phyloP scores from a whole-genome alignment of 2,888 invertebrate species.

The Strigamia maritima region DNA sequence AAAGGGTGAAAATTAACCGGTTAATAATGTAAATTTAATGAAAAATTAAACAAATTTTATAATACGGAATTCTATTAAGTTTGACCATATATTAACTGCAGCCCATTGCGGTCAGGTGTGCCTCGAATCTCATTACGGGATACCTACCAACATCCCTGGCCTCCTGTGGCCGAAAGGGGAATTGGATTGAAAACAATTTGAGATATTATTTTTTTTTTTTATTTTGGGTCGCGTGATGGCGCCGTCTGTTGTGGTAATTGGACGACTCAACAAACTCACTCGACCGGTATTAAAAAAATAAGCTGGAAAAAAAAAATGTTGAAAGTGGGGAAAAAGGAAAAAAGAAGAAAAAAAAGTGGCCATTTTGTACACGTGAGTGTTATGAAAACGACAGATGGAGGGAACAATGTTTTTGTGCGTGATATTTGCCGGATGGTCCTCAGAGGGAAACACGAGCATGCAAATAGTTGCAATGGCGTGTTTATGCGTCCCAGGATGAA shows the following conservation, averaged over 20 bases:
- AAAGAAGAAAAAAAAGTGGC: background rate
- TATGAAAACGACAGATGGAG: conserved; percentile 2
- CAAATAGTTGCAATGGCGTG: conserved; percentile 15
- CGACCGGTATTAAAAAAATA: conserved; percentile 5
- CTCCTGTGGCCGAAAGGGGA: background rate
- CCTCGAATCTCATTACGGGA: background rate
- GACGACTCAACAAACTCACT: conserved; percentile 15
- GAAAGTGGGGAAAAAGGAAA: background rate
- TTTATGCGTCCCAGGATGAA: conserved; percentile 10
- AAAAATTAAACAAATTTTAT: background rate
- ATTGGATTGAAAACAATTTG: conserved; percentile 10
- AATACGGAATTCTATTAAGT: background rate
- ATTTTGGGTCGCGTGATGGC: background rate
- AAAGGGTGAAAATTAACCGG: too few relatives aligned
- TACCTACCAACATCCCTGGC: background rate
- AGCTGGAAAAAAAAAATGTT: background rate
- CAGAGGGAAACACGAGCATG: background rate
- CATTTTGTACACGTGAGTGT: background rate
- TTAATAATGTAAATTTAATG: too few relatives aligned
- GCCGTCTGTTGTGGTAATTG: conserved; percentile 15
- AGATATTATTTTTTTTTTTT: background rate
- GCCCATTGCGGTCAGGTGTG: conserved; percentile 10
- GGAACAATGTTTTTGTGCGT: conserved; percentile 2
- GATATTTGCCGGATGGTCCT: background rate
- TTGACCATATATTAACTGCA: background rate